Evolutionary conservation across 2,113 vertebrate genomes (phyloP), one percentile per base, ranked within the genome.

Genomic region (Xyrauchen texanus): DNA sequence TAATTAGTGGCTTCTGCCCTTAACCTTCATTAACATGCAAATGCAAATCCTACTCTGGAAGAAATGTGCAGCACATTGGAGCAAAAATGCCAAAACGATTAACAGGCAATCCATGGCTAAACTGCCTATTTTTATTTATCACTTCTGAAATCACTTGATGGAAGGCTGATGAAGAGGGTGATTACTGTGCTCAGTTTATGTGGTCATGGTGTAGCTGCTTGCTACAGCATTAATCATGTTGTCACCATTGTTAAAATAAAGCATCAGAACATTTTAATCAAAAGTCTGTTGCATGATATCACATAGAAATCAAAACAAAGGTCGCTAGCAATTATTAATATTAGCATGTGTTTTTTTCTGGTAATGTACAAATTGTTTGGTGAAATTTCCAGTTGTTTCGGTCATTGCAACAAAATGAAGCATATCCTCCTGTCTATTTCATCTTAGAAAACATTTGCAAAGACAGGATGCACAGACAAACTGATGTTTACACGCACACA

Each of bases 1-100:
- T 95, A 97, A 99, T 98, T 97, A 97, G 94, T 94, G 94, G 91
- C 96, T 95, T 95, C 94, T 96, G 95, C 94, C 96, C 94, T 96
- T 96, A 93, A 94, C 88, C 89, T 94, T 96, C 93, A 96, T 98
- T 97, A 96, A 92, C 91, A 98, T 98, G 95, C 94, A 97, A 96
- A 97, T 95, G 91, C 91, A 93, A 93, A 90, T 94, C 90, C 90
- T 88, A 85, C 91, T 92, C 90, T 92, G 89, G 91, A 90, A 87
- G 90, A 91, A 92, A 91, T 92, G 92, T 92, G 92, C 90, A 88
- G 89, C 88, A 90, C 88, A 89, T 90, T 85, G 86, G 82, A 89
- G 92, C 82, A 93, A 92, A 91, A 93, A 92, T 92, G 91, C 89
- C 91, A 92, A 88, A 89, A 90, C 91, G 88, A 92, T 92, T 92